Conservation (phyloP, 1,140 invertebrate genomes). For the Drosophila lacteicornis region DNA sequence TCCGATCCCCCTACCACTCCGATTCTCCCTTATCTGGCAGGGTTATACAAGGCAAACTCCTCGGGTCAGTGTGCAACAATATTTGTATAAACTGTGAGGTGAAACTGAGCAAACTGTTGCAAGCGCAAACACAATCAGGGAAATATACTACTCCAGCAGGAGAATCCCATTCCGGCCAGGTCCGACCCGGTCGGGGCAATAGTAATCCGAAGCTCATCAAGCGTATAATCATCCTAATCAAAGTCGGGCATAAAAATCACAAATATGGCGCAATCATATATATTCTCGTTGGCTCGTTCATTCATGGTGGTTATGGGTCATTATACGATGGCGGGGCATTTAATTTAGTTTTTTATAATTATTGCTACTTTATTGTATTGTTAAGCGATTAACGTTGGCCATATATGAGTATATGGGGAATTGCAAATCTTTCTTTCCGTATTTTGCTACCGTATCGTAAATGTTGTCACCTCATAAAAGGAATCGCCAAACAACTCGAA, state of each 20-base stretch:
- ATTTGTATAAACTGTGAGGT: slow-evolving; percentile 74
- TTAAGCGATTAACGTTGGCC: slow-evolving; percentile 77
- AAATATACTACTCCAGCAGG: slow-evolving; percentile 16
- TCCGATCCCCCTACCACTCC: not conserved
- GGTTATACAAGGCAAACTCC: slow-evolving; percentile 51
- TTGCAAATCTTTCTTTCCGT: slow-evolving; percentile 71
- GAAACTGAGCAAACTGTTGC: slow-evolving; percentile 57
- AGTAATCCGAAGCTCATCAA: slow-evolving; percentile 46
- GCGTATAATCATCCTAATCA: slow-evolving; percentile 70
- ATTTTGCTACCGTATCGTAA: slow-evolving; percentile 58
- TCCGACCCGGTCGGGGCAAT: not conserved
- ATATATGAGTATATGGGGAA: slow-evolving; percentile 56
- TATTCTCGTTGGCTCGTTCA: slow-evolving; percentile 53
- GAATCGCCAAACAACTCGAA: slow-evolving; percentile 54
- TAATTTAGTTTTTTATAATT: slow-evolving; percentile 84
- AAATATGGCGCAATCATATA: slow-evolving; percentile 79
- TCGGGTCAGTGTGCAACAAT: slow-evolving; percentile 78
- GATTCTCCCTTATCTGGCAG: slow-evolving; percentile 57
- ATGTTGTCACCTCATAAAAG: slow-evolving; percentile 66
- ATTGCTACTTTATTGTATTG: slow-evolving; percentile 84
- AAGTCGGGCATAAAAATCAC: slow-evolving; percentile 78
- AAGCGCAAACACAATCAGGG: slow-evolving; percentile 43
- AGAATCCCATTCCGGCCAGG: not conserved
- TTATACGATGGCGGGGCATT: slow-evolving; percentile 59
- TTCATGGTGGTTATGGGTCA: slow-evolving; percentile 72